Evolutionary conservation across 2,113 vertebrate species (phyloP).

Genomic region (Motacilla alba): DNA sequence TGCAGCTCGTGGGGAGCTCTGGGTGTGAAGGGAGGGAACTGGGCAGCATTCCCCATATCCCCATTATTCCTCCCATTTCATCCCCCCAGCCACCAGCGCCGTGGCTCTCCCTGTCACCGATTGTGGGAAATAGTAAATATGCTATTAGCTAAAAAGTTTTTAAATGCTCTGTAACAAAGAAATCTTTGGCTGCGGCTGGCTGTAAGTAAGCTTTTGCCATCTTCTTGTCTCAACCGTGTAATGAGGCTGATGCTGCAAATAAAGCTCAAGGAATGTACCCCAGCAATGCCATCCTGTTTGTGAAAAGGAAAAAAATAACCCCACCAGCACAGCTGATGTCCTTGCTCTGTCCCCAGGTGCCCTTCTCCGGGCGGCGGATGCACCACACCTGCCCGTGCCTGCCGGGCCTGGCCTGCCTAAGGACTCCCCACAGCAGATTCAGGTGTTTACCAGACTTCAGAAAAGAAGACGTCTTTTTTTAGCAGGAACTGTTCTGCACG

Average conservation of each 20-base stretch:
- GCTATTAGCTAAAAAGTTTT: not conserved
- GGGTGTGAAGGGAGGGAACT: not conserved
- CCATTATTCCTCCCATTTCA: rapidly evolving
- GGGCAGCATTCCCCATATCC: not conserved
- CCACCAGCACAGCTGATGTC: not conserved
- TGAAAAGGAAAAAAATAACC: not conserved
- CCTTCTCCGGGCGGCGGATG: slow-evolving; percentile 83
- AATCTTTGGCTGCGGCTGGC: not conserved
- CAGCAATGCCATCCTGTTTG: not conserved
- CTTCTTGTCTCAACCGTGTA: not conserved
- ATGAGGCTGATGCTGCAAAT: not conserved
- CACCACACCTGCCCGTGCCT: slow-evolving; percentile 91
- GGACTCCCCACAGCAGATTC: slow-evolving; percentile 71
- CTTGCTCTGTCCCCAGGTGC: slow-evolving; percentile 77
- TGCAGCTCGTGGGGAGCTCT: not conserved
- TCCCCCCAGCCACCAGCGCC: rapidly evolving
- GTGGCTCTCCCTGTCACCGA: not conserved
- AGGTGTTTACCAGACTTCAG: slow-evolving; percentile 79
- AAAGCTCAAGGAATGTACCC: not conserved
- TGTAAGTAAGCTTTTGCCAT: not conserved
- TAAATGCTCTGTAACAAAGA: not conserved
- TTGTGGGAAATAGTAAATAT: not conserved
- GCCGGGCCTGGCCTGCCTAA: slow-evolving; percentile 79
- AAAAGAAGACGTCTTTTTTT: slow-evolving; percentile 73
- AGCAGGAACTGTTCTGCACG: not conserved